Evolutionary conservation across 2,113 vertebrate species (phyloP).

Genomic region (Neoarius graeffei): DNA sequence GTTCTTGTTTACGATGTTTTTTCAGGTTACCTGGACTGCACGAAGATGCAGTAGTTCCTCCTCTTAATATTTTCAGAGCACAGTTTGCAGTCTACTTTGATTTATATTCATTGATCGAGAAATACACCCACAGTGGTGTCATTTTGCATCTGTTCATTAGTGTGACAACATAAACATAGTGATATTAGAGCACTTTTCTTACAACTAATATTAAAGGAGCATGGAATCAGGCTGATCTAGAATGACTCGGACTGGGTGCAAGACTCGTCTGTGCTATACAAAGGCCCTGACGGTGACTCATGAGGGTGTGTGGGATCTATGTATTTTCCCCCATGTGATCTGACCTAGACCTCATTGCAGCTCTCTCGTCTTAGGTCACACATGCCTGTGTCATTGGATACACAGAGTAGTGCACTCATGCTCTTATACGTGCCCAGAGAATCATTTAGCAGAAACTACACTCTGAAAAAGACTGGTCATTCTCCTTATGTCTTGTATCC

Average conservation of each 20-base stretch:
- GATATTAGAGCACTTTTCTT: not conserved
- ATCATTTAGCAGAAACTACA: not conserved
- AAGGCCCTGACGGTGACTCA: conserved; percentile 5
- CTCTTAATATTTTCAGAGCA: not conserved
- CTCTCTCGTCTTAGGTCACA: not conserved
- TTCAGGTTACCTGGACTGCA: not conserved
- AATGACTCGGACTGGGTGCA: no score
- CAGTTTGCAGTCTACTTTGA: not conserved
- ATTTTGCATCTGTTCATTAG: not conserved
- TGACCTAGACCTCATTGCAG: not conserved
- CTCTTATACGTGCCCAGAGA: not conserved
- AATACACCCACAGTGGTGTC: not conserved
- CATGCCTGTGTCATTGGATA: not conserved
- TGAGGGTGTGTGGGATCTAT: not conserved
- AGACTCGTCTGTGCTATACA: not conserved
- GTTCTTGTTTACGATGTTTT: not conserved
- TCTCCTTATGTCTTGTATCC: not conserved
- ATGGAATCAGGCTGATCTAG: not conserved
- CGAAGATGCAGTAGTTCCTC: not conserved
- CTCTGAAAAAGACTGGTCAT: not conserved
- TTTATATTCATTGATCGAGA: not conserved
- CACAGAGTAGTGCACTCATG: not conserved
- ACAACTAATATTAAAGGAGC: not conserved
- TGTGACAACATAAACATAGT: not conserved
- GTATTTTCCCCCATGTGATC: not conserved